Evolutionary conservation across 1,140 invertebrate genomes (phyloP), one percentile per base, ranked within the genome.

Genomic region (Uloborus diversus): DNA sequence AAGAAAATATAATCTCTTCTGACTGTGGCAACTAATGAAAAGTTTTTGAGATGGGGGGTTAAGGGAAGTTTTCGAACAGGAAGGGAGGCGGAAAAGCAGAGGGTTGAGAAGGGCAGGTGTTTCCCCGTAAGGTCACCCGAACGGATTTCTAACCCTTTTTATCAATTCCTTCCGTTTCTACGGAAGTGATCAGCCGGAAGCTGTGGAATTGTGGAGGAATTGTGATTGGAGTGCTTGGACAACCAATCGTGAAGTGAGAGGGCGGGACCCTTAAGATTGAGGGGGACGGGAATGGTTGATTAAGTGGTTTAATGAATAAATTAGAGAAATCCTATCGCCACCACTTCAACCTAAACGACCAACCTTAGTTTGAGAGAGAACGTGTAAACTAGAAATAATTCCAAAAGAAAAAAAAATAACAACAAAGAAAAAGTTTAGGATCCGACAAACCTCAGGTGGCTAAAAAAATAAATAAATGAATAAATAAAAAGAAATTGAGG

Each of bases 101-200:
- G 28, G 25, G 25, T 28, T 4, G 56, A 23, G 25, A 11, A 28
- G 11, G 56, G 56, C 25, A 27, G 27, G 56, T 27, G 23, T 27
- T 59, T 23, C 14, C 25, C 56, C 28, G 14, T 20, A 59, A 59
- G 56, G 56, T 59, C 56, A 59, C 56, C 56, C 56, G 56, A 59
- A 59, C 56, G 25, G 25, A 59, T n/a, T 30, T 30, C 56, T 59
- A 59, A 59, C 56, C 56, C 56, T 59, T 59, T 59, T 59, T 28
- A 59, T 59, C 56, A 59, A 59, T 30, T 25, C 56, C 11, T 59
- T 30, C 56, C 25, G n/a, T n/a, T n/a, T 59, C 56, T 59, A 28
- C 56, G 56, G 56, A 59, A 59, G 56, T 59, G 25, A 59, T 28
- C 56, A 59, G 25, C 56, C 56, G 56, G 56, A 59, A 59, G 56